phyloP scores from a whole-genome alignment of 1,140 invertebrate genomes.

The Macrotrachela quadricornifera region DNA sequence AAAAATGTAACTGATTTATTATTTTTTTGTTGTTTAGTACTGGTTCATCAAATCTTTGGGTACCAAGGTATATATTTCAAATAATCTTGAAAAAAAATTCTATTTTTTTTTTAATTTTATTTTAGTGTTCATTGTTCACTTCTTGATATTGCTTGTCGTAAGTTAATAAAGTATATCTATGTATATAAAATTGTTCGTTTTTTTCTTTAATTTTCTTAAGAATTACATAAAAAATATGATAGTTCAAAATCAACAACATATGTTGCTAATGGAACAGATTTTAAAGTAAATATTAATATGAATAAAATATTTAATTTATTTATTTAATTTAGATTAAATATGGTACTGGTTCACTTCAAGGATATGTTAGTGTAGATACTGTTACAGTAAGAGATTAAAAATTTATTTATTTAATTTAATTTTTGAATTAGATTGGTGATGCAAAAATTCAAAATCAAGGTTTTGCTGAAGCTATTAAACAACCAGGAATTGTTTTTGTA shows the following conservation, averaged over 20 bases:
- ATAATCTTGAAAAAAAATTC: no score
- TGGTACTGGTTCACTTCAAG: slow-evolving; percentile 80
- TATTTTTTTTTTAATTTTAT: no score
- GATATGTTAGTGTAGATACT: slow-evolving; percentile 69
- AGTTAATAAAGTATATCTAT: slow-evolving; percentile 25
- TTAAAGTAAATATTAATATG: no score
- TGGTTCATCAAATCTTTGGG: slow-evolving; percentile 92
- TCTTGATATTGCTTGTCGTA: slow-evolving; percentile 79
- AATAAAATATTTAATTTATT: no score
- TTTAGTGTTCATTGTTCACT: slow-evolving; percentile 44
- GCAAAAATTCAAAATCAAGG: slow-evolving; percentile 53
- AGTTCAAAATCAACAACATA: slow-evolving; percentile 60
- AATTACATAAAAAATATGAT: slow-evolving; percentile 75
- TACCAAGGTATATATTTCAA: slow-evolving; percentile 22
- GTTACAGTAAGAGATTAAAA: slow-evolving; percentile 35
- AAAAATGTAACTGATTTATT: no score
- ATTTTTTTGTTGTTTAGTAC: slow-evolving; percentile 22
- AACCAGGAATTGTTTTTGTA: slow-evolving; percentile 64
- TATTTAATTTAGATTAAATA: slow-evolving; percentile 76
- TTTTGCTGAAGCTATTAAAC: slow-evolving; percentile 82
- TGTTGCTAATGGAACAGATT: slow-evolving; percentile 53
- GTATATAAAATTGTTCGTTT: neutral
- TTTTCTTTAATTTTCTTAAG: slow-evolving; percentile 34
- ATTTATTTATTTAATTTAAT: no score
- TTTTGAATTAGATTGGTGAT: slow-evolving; percentile 39